Percentiles rank a stretch among this genome's conserved stretches.
These are phyloP conservation scores for Coelopa frigida DNA, from an alignment of 1,140 invertebrate genomes.

Conservation along the genomic window DNA sequence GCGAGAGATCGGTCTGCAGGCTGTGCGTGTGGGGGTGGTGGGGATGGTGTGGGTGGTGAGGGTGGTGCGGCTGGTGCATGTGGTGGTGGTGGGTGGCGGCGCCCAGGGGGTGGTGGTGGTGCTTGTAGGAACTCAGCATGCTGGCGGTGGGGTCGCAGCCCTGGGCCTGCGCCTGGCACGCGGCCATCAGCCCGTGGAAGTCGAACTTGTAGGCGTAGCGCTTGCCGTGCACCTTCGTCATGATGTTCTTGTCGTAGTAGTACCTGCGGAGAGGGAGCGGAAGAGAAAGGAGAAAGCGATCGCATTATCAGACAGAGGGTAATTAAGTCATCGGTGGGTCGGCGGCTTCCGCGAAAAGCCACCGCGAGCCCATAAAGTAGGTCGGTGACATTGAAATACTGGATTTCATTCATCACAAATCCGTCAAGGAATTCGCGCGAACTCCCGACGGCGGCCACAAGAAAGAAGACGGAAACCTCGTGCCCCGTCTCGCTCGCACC, in stretches of 20 bases:
- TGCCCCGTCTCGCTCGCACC: too few species aligned
- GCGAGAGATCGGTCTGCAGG: constrained; percentile 22
- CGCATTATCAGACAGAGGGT: too few species aligned
- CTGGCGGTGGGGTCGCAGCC: constrained; percentile 36
- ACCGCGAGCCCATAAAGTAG: too few species aligned
- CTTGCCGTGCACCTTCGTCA: constrained; percentile 91
- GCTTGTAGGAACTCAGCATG: constrained; percentile 38
- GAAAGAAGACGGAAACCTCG: too few species aligned
- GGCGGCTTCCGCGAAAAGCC: too few species aligned
- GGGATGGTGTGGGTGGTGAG: constrained; percentile 23
- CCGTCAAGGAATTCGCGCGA: too few species aligned
- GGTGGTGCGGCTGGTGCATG: constrained; percentile 31
- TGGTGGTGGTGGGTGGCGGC: constrained; percentile 11
- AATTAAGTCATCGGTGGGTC: too few species aligned
- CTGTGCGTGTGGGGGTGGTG: constrained; percentile 15
- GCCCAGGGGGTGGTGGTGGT: constrained; percentile 21
- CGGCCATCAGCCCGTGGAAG: constrained; percentile 75
- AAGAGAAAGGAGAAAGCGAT: neutral
- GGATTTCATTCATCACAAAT: too few species aligned
- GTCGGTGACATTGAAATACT: too few species aligned
- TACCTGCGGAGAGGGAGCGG: constrained; percentile 60
- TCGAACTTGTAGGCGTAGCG: constrained; percentile 91
- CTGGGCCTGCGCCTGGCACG: constrained; percentile 71
- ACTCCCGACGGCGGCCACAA: too few species aligned
- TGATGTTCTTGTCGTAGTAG: constrained; percentile 98